A percentile compares a stretch with the other conserved stretches of the same genome.
Evolutionary conservation across 2,888 invertebrate species (phyloP).

Genomic region (Cacoxenus indagator): DNA sequence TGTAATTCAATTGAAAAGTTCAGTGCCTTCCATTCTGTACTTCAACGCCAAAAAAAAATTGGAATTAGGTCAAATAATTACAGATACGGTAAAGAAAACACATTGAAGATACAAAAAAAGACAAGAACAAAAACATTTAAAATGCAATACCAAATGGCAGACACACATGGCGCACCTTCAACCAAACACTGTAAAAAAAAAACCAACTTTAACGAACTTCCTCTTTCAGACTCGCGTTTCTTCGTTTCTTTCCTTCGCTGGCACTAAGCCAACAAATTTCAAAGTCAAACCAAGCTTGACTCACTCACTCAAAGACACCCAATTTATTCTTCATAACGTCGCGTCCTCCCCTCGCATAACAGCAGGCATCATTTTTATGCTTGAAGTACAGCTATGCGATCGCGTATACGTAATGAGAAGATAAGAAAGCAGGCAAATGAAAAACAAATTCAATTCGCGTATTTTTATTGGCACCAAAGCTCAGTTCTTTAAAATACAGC

Average conservation of each 20-base stretch:
- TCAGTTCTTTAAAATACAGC: slow-evolving; percentile 28
- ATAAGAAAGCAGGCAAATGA: not conserved
- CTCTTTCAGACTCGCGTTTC: not conserved
- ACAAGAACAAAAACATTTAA: slow-evolving; percentile 26
- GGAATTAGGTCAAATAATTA: not conserved
- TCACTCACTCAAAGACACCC: not conserved
- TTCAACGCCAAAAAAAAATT: not conserved
- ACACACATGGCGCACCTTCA: not conserved
- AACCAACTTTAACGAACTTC: not conserved
- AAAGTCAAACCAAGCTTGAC: not conserved
- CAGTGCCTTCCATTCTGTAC: not conserved
- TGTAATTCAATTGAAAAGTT: not conserved
- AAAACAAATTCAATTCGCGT: not conserved
- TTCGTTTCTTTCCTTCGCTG: not conserved
- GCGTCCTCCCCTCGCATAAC: too few relatives aligned
- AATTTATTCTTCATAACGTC: not conserved
- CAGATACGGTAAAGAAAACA: slow-evolving; percentile 22
- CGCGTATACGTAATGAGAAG: not conserved
- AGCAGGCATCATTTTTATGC: not conserved
- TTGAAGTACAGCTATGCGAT: not conserved
- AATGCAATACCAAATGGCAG: not conserved
- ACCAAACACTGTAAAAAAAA: slow-evolving; percentile 26
- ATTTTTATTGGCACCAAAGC: not conserved
- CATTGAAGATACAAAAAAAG: slow-evolving; percentile 23
- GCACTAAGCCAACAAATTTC: not conserved